A percentile compares a stretch with the other conserved stretches of the same genome.
phyloP scores from a whole-genome alignment of 2,797 vertebrate genomes.

The Lithobates pipiens region DNA sequence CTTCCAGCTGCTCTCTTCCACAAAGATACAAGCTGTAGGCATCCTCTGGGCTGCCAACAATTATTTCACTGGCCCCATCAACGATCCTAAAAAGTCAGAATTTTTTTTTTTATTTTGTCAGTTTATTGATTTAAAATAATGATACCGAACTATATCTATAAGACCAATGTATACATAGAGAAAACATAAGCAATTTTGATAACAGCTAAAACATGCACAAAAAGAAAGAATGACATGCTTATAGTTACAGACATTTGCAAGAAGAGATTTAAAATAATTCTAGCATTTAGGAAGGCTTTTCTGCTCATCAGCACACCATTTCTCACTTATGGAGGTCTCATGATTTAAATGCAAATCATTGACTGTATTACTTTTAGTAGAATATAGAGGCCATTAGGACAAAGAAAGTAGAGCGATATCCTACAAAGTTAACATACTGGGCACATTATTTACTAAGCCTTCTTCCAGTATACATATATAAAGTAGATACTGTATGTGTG shows the following conservation, averaged over 20 bases:
- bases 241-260: not conserved
- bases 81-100: slow-evolving; percentile 73
- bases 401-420: no score
- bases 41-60: slow-evolving; percentile 74
- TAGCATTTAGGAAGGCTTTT: not conserved
- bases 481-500: no score
- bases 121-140: not conserved
- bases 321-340: no score
- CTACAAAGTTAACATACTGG: no score
- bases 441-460: no score
- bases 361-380: no score
- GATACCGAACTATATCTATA: not conserved
- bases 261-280: not conserved
- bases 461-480: no score
- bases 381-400: no score
- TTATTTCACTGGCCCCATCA: slow-evolving; percentile 75
- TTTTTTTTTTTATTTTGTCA: not conserved
- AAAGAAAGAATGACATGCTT: not conserved
- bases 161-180: not conserved
- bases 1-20: slow-evolving; percentile 63
- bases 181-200: not conserved
- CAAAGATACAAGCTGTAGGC: slow-evolving; percentile 74
- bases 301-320: no score
- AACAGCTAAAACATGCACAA: not conserved
- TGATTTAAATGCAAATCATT: not conserved